Percentiles rank a stretch among this genome's conserved stretches.
Conservation (phyloP, 2,888 invertebrate species). For the Antitype chi region DNA sequence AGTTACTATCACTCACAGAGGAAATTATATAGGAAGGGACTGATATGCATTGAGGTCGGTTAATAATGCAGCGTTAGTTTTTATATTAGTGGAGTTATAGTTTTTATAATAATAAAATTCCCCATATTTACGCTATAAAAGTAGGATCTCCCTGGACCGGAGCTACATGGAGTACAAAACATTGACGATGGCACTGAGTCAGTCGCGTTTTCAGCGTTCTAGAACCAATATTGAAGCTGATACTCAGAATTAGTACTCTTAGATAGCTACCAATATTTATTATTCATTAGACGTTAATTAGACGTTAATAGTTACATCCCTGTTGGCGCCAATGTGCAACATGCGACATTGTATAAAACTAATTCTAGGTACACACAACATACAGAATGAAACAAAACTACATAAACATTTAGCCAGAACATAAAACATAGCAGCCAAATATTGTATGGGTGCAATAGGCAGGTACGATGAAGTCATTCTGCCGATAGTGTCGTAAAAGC, state of each 20-base stretch:
- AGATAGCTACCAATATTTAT: slow-evolving; percentile 31
- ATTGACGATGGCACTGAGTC: slow-evolving; percentile 86
- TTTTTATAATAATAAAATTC: slow-evolving; percentile 68
- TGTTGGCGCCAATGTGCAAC: slow-evolving; percentile 34
- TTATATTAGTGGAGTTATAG: slow-evolving; percentile 49
- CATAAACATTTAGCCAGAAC: slow-evolving; percentile 34
- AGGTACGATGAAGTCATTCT: neutral
- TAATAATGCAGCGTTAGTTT: slow-evolving; percentile 57
- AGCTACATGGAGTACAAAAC: slow-evolving; percentile 88
- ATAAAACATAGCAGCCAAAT: slow-evolving; percentile 22
- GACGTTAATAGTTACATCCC: slow-evolving; percentile 4
- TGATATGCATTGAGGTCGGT: slow-evolving; percentile 38
- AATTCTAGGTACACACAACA: slow-evolving; percentile 24
- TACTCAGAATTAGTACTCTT: slow-evolving; percentile 68
- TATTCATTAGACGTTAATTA: slow-evolving; percentile 44
- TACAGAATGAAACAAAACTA: slow-evolving; percentile 16
- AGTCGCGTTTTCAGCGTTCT: slow-evolving; percentile 78
- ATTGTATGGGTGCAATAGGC: slow-evolving; percentile 6
- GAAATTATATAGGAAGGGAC: slow-evolving; percentile 31
- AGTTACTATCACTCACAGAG: slow-evolving; percentile 44
- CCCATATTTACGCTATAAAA: slow-evolving; percentile 90
- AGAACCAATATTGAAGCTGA: slow-evolving; percentile 80
- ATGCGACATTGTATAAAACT: slow-evolving; percentile 50
- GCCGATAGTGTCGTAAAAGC: neutral
- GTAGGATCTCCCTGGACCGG: slow-evolving; percentile 82